Conservation (phyloP, 2,888 invertebrate genomes). For the Petrolisthes cinctipes region DNA sequence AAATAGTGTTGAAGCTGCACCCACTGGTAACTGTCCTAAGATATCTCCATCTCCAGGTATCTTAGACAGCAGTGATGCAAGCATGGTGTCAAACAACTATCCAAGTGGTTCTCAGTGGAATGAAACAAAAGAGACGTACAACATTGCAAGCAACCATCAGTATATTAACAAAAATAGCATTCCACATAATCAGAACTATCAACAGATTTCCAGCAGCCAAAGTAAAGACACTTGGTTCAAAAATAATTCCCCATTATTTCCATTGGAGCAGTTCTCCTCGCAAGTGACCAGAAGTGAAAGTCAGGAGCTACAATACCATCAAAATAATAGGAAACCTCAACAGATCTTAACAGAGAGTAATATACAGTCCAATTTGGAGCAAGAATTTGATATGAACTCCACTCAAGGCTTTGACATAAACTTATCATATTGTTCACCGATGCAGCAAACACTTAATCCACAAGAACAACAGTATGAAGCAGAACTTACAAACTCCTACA, state of each 20-base stretch:
- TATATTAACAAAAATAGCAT: neutral
- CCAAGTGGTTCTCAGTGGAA: neutral
- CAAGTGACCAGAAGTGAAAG: neutral
- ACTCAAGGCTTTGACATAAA: neutral
- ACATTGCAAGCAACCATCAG: neutral
- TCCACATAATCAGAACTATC: conserved; percentile 8
- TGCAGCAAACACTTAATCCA: neutral
- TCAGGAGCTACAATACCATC: neutral
- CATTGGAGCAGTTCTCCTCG: neutral
- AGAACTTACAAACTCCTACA: neutral
- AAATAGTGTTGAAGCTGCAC: neutral
- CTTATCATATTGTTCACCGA: neutral
- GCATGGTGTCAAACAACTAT: neutral
- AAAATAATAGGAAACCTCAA: neutral
- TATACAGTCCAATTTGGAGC: neutral
- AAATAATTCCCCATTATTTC: neutral
- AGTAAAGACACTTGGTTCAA: neutral
- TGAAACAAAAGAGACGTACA: neutral
- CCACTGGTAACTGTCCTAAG: neutral
- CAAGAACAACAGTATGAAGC: neutral
- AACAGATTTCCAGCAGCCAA: neutral
- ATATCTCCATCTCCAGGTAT: neutral
- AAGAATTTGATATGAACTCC: neutral
- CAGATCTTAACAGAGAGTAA: neutral
- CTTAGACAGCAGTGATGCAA: neutral